phyloP scores from a whole-genome alignment of 2,888 invertebrate species.

The Rhyacophila evoluta region DNA sequence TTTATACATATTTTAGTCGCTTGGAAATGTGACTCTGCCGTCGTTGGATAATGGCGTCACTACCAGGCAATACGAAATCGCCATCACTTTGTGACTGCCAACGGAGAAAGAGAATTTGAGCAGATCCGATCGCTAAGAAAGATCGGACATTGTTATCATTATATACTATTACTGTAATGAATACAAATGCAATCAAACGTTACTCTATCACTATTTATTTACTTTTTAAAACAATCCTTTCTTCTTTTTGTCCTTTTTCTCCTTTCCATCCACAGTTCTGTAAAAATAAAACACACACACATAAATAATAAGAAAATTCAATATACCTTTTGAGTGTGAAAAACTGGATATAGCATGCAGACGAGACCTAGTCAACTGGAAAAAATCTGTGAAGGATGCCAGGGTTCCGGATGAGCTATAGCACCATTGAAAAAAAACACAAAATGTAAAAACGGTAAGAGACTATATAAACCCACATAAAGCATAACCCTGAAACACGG shows the following conservation, averaged over 20 bases:
- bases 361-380: too few species aligned
- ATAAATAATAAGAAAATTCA: neutral
- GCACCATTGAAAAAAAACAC: too few species aligned
- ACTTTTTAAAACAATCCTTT: constrained; percentile 85
- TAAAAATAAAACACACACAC: constrained; percentile 60
- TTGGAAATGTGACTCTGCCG: constrained; percentile 15
- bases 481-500: too few species aligned
- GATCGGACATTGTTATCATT: constrained; percentile 17
- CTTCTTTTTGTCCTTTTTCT: constrained; percentile 91
- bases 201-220: constrained; percentile 37
- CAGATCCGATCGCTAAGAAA: constrained; percentile 41
- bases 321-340: too few species aligned
- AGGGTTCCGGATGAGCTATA: too few species aligned
- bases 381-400: too few species aligned
- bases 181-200: constrained; percentile 51
- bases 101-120: constrained; percentile 51
- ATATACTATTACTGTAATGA: constrained; percentile 49
- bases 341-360: too few species aligned
- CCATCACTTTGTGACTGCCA: neutral
- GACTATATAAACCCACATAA: too few species aligned
- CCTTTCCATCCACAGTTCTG: constrained; percentile 87
- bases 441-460: too few species aligned
- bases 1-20: constrained; percentile 47
- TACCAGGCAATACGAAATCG: constrained; percentile 25
- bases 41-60: neutral